Evolutionary conservation across 2,888 invertebrate genomes (phyloP), one percentile per base, ranked within the genome.

Genomic region (Melieria crassipennis): DNA sequence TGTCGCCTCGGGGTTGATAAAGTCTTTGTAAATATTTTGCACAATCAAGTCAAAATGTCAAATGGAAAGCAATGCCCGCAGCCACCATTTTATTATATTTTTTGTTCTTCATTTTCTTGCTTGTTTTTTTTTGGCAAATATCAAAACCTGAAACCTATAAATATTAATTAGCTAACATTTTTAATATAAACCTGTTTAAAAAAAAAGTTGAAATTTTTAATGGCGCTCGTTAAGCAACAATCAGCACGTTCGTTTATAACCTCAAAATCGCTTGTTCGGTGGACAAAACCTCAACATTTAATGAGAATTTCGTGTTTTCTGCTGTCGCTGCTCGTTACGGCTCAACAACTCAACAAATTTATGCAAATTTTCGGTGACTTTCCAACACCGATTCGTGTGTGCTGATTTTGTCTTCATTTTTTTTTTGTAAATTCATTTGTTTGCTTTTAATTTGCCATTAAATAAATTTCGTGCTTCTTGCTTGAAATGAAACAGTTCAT

Each of bases 81-180:
- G 11, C 30, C 30, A 30, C 30, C 30, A 30, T 30, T 30, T 30
- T 30, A 30, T 30, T 30, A 30, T 30, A 30, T 30, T 30, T 30
- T 2, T 30, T 30, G 30, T 30, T 30, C 30, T 30, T 30, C 30
- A 30, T 30, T 30, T 30, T 30, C 30, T 30, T 30, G 30, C 2
- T 30, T 30, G 2, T 30, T 30, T 2, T 30, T 30, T 30, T 30
- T 30, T 7, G 13, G 52, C 9, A 7, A 4, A 52, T 52, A 52
- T 52, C 52, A 52, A 52, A 52, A n/a, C 52, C 11, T n/a, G n/a
- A n/a, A 11, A 75, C 69, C 50, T 57, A 73, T 69, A 60, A 60
- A 74, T 68, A 75, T 75, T 77, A 73, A 75, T 79, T 78, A 76
- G 79, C 79, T 80, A 78, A 73, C 75, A 74, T 78, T 46, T 57